These are phyloP conservation scores for Apodemus speciosus DNA, from an alignment of 2,113 vertebrate genomes.

Conservation along the genomic window DNA sequence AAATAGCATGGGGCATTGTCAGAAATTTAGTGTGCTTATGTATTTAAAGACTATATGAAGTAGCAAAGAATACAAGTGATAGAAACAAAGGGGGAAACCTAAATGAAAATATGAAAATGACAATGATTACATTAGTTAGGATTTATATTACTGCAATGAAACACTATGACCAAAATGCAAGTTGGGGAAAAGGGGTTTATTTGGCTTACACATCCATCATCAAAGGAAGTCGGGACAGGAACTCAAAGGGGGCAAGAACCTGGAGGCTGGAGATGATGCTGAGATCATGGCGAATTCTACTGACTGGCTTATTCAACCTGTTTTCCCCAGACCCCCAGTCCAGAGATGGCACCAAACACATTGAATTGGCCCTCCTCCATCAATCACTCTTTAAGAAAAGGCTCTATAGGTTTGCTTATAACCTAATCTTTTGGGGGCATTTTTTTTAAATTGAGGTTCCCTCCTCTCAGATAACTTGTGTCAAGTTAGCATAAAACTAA, in stretches of 20 bases:
- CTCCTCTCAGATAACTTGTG: background rate
- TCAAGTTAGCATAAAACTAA: background rate
- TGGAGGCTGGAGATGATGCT: background rate
- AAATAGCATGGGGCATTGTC: no score
- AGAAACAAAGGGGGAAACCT: background rate
- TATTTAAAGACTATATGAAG: background rate
- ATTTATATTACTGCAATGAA: background rate
- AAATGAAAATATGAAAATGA: no score
- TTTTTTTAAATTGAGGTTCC: background rate
- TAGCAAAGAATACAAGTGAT: background rate
- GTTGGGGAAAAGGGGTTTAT: background rate
- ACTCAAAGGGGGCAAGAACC: no score
- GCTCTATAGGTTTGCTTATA: background rate
- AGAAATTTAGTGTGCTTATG: background rate
- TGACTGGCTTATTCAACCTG: background rate
- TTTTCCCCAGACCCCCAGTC: background rate
- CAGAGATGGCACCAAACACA: background rate
- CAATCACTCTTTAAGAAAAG: background rate
- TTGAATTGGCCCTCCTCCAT: background rate
- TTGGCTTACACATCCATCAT: background rate
- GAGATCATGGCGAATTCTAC: background rate
- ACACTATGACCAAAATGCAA: background rate
- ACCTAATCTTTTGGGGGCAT: background rate
- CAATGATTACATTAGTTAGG: background rate
- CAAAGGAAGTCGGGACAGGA: background rate